phyloP scores from a whole-genome alignment of 2,888 invertebrate genomes.

The Cephus spinipes region DNA sequence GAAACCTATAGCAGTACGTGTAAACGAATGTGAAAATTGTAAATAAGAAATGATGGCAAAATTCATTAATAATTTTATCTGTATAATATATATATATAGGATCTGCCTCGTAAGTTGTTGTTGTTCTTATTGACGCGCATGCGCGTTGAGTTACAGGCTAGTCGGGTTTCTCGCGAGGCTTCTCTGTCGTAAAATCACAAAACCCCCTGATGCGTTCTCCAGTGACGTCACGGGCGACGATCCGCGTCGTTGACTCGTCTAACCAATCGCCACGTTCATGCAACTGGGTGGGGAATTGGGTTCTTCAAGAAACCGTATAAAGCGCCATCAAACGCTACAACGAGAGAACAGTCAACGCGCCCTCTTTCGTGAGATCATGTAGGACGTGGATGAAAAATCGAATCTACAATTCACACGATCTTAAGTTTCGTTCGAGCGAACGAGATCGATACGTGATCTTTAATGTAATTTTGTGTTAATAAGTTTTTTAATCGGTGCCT shows the following conservation, averaged over 20 bases:
- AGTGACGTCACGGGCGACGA: conserved; percentile 37
- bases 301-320: conserved; percentile 42
- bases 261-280: conserved; percentile 20
- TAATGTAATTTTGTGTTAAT: neutral
- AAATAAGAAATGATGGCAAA: neutral
- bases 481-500: neutral
- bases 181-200: conserved; percentile 30
- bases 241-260: neutral
- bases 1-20: neutral
- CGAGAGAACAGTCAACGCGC: conserved; percentile 46
- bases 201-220: conserved; percentile 35
- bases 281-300: conserved; percentile 35
- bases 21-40: neutral
- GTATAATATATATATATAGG: neutral
- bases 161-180: conserved; percentile 32
- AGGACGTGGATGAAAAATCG: conserved; percentile 27
- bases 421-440: neutral
- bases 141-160: conserved; percentile 18
- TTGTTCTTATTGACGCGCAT: neutral
- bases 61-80: neutral
- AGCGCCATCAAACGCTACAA: conserved; percentile 48
- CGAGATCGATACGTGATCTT: neutral
- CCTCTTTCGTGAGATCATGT: conserved; percentile 48
- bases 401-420: conserved; percentile 22
- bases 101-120: neutral